Evolutionary conservation across 2,113 vertebrate species (phyloP), one percentile per base, ranked within the genome.

Genomic region (Saguinus imperator): DNA sequence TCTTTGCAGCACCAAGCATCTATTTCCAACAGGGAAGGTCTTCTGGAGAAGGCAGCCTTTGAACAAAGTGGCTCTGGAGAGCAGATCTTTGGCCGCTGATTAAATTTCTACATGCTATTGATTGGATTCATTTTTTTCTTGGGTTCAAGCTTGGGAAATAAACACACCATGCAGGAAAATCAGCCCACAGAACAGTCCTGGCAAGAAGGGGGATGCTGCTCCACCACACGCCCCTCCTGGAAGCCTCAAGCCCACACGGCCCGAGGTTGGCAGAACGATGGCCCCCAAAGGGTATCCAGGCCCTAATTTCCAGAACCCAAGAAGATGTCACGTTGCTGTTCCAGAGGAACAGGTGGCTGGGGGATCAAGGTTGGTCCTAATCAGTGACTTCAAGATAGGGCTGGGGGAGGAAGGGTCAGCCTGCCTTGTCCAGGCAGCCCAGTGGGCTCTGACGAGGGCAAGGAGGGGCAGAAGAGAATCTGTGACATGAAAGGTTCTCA

Each of bases 251-350:
- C 35, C 58, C 52, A 21, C 3, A 35, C 21, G 14, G n/a, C 55
- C 14, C 0, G 5, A 1, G 5, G 3, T 27, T 29, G 43, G 80
- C 12, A 48, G 75, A 50, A 16, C 6, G 1, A 45, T 0, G 1
- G 17, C 7, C 50, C 17, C 81, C 8, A 13, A 37, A 48, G 9
- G 6, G 43, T 29, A 2, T 18, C 87, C 70, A 18, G 3, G 3
- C 11, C 55, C 45, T n/a, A 17, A 8, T 32, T 35, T 10, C 50
- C 7, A 14, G 25, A 20, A 32, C 6, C 10, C 0, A 0, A 37
- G n/a, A 25, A 7, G 1, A 23, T 16, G 5, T 6, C 3, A 4
- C 35, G 14, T 16, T 3, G 13, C 6, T 32, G 0, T 23, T n/a
- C 27, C n/a, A 10, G 29, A 35, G 66, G 57, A 35, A 17, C 7